Evolutionary conservation across 2,797 vertebrate genomes (phyloP).

Genomic region (Hafferia zeledoni): DNA sequence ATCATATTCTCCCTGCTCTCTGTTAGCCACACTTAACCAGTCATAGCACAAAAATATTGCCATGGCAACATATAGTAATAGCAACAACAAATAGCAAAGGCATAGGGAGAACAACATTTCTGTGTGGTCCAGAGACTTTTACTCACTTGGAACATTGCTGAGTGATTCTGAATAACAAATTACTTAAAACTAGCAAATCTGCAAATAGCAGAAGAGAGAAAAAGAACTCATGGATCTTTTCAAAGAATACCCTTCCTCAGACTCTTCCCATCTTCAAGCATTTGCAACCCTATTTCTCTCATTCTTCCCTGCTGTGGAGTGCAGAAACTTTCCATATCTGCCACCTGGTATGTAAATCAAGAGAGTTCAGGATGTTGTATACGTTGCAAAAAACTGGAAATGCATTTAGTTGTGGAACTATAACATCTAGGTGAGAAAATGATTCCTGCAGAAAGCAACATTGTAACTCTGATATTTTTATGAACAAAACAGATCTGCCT

Average conservation of each 20-base stretch:
- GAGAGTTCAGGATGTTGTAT: neutral
- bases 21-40: conserved; percentile 18
- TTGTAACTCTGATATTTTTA: neutral
- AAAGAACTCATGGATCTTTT: neutral
- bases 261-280: neutral
- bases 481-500: conserved; percentile 1
- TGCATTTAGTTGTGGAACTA: conserved; percentile 15
- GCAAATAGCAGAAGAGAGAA: neutral
- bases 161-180: conserved; percentile 13
- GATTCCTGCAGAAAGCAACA: neutral
- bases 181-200: conserved; percentile 27
- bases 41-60: conserved; percentile 21
- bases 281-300: neutral
- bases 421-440: conserved; percentile 32
- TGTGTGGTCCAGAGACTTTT: neutral
- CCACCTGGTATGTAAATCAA: conserved; percentile 30
- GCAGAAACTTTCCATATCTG: neutral
- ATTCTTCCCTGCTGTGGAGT: neutral
- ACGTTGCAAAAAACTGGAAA: conserved; percentile 38
- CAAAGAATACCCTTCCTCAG: neutral
- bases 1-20: neutral
- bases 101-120: neutral
- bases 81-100: conserved; percentile 31
- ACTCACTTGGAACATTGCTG: neutral
- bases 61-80: conserved; percentile 14